Base-by-base conservation (phyloP, 2,113 vertebrate species). In the Sorex araneus region DNA sequence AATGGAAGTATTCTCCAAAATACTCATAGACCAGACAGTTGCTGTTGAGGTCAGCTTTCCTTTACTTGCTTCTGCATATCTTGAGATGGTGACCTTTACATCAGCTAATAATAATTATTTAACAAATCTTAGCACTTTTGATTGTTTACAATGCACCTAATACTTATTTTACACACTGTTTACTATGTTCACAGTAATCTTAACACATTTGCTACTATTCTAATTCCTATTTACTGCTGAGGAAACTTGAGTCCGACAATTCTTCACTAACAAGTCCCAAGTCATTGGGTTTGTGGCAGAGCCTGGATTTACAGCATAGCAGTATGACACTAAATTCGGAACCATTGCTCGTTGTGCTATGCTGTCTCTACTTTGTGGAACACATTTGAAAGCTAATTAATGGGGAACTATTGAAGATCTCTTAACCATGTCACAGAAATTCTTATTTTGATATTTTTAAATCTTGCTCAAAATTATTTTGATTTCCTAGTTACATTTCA, bases 101-200 rank as follows among this genome's bases (percentile, higher is more conserved):
- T 92, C 64, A 50, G 19, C 78, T 43, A 85, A 76, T 94, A 80
- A 43, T 90, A 47, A 82, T 88, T 71, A 66, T 93, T 87, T 67
- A 8, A 34, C 40, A 94, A 84, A 88, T 74, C 74, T 81, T 81
- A 82, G 75, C 8, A 82, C n/a, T 84, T 84, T 40, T 40, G 40
- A n/a, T 25, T 71, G 1, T 92, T 93, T 95, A 54, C 34, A 87
- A 0, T 87, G 4, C 81, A 78, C n/a, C 43, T 57, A 84, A 36
- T 86, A 95, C 43, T 94, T 94, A 54, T 11, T 54, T 54, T 54
- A 54, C 54, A 15, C 54, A 40, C 40, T 40, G 7, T 40, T 54
- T 54, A 54, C 77, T n/a, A 36, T 93, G 54, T 87, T 91, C 4
- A 47, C 16, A 67, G 21, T 27, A 84, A 47, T 84, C 57, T 60